These are phyloP conservation scores for Palythoa heliodiscus DNA, from an alignment of 92 coral and sea anemone species.

Conservation along the genomic window DNA sequence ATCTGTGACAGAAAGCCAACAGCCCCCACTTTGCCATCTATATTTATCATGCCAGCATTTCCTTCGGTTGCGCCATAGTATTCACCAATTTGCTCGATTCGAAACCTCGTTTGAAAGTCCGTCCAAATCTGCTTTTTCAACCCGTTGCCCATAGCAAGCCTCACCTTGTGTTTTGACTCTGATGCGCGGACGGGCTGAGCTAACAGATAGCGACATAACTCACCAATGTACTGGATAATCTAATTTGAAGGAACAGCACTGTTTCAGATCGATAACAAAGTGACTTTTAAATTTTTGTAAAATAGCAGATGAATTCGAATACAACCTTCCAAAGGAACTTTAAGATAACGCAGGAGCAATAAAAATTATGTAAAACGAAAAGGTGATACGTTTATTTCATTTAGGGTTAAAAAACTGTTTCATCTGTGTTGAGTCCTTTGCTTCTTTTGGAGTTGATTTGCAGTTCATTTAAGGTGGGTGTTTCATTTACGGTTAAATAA, in stretches of 20 bases:
- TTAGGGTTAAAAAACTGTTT: too few relatives aligned
- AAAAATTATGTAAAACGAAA: too few relatives aligned
- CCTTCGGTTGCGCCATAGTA: conserved; percentile 93
- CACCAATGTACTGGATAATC: conserved; percentile 91
- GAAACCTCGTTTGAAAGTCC: conserved; percentile 86
- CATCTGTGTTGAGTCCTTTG: too few relatives aligned
- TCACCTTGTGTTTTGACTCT: conserved; percentile 75
- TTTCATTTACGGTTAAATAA: too few relatives aligned
- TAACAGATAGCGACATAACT: conserved; percentile 91
- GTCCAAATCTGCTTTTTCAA: conserved; percentile 86
- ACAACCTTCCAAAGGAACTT: too few relatives aligned
- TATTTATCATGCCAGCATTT: conserved; percentile 72
- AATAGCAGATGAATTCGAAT: background rate
- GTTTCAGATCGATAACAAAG: background rate
- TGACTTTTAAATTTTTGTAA: background rate
- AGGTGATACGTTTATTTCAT: too few relatives aligned
- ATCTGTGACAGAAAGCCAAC: conserved; percentile 73
- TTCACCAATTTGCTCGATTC: conserved; percentile 80
- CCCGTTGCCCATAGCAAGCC: conserved; percentile 87
- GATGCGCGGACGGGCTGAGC: conserved; percentile 80
- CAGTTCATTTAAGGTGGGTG: too few relatives aligned
- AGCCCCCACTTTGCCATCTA: conserved; percentile 75
- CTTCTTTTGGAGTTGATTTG: too few relatives aligned
- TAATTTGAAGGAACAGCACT: conserved; percentile 23
- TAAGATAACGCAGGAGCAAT: too few relatives aligned